phyloP scores from a whole-genome alignment of 2,888 invertebrate species.

The Latheticus oryzae region DNA sequence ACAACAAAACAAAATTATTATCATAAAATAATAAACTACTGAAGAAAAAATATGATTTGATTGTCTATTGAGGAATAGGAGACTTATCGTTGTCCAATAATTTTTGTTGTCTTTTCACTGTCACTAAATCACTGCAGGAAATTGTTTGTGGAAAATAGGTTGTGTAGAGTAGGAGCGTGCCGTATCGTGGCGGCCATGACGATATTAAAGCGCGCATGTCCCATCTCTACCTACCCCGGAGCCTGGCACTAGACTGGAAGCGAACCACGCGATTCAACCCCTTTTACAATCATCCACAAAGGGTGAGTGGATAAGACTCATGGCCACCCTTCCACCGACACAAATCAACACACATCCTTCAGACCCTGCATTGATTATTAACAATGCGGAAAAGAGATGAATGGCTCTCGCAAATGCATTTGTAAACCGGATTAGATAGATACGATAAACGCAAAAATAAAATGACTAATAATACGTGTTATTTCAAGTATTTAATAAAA shows the following conservation, averaged over 20 bases:
- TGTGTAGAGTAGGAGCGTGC: constrained; percentile 68
- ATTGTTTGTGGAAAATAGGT: constrained; percentile 41
- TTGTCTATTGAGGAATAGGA: no score
- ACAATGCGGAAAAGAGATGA: constrained; percentile 31
- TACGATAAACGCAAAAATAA: no score
- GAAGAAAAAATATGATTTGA: no score
- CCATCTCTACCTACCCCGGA: constrained; percentile 60
- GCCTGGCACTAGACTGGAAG: constrained; percentile 45
- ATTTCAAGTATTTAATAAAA: constrained; percentile 35
- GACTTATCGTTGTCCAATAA: background rate
- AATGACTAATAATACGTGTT: constrained; percentile 29
- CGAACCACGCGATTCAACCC: constrained; percentile 28
- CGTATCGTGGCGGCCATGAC: constrained; percentile 71
- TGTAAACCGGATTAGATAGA: no score
- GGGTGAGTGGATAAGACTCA: constrained; percentile 32
- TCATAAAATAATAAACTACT: no score
- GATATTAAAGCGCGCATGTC: constrained; percentile 68
- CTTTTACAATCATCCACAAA: constrained; percentile 16
- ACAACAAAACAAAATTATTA: constrained; percentile 15
- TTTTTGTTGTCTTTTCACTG: constrained; percentile 27
- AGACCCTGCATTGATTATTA: constrained; percentile 27
- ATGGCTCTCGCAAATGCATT: no score
- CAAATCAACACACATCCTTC: constrained; percentile 29
- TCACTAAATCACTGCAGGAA: constrained; percentile 55
- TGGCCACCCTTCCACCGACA: constrained; percentile 25